phyloP scores from a whole-genome alignment of 1,140 invertebrate genomes.

The Oryctes rhinoceros region DNA sequence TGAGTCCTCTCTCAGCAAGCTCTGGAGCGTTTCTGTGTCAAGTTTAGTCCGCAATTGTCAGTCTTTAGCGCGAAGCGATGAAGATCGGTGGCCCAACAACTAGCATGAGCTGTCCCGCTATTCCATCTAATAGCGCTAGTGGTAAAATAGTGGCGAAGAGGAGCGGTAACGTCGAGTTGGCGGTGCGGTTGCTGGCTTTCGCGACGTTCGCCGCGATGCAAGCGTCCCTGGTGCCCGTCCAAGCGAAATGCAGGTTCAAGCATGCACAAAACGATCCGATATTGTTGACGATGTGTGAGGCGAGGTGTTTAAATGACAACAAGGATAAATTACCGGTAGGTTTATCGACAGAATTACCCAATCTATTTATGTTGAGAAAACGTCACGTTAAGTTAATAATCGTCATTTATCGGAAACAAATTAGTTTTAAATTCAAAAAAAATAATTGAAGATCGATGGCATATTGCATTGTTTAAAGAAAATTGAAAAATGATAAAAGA shows the following conservation, averaged over 20 bases:
- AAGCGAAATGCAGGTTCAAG: slow-evolving; percentile 13
- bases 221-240: slow-evolving; percentile 6
- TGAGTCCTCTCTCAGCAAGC: slow-evolving; percentile 29
- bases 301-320: slow-evolving; percentile 19
- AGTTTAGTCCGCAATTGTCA: slow-evolving; percentile 23
- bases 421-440: too few relatives aligned
- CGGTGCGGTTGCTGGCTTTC: background rate
- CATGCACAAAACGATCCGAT: slow-evolving; percentile 24
- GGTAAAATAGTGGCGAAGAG: background rate
- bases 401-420: too few relatives aligned
- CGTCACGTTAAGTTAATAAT: too few relatives aligned
- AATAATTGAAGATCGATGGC: too few relatives aligned
- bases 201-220: slow-evolving; percentile 18
- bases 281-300: slow-evolving; percentile 18
- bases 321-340: slow-evolving; percentile 23
- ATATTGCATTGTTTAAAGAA: too few relatives aligned
- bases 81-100: slow-evolving; percentile 29
- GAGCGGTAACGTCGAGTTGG: background rate
- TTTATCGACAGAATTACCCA: background rate
- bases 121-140: slow-evolving; percentile 22
- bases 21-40: slow-evolving; percentile 34
- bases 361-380: background rate
- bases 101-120: slow-evolving; percentile 22
- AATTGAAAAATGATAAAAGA: too few relatives aligned
- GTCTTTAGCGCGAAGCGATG: slow-evolving; percentile 18